Base-by-base conservation (phyloP, 2,113 vertebrate species). In the Pseudopodoces humilis region DNA sequence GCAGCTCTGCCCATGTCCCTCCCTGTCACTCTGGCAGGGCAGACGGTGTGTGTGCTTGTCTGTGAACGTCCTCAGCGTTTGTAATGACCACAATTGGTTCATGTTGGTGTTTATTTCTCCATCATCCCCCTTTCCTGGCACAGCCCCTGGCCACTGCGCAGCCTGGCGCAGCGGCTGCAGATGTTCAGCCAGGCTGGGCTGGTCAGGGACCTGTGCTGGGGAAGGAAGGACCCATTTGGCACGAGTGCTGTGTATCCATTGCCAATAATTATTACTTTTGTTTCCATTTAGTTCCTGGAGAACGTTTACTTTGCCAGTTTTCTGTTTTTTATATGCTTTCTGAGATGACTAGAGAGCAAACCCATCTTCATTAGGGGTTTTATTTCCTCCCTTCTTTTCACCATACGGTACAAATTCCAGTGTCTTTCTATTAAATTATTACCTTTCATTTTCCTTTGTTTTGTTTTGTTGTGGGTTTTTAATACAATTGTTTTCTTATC, bases 381-480 rank as follows among this genome's bases (percentile, higher is more conserved):
- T 78, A 52, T 89, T 68, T n/a, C 76, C 53, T 75, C 50, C 85
- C 78, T 85, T 68, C 92, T 94, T 94, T 83, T 65, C 77, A 89
- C 89, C 89, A 94, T 95, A 90, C 55, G 92, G 96, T 97, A 97
- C 96, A 63, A 95, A 92, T 91, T 94, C 96, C 96, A 77, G 89
- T 94, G 95, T 90, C 91, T 91, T 97, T 97, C 94, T 95, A 75
- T 97, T 97, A 98, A 98, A 96, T 97, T 97, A 97, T 97, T 97
- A 96, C 96, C 97, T 97, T 97, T 88, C 0, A 0, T 90, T 96
- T 93, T 85, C 31, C 83, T 92, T 77, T 67, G 88, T 91, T 97
- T 95, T 90, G 43, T 86, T 93, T 82, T 27, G 83, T 90, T 96
- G 96, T 96, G 96, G 94, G 69, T 96, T 97, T 97, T 95, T 94